Evolutionary conservation across 2,113 vertebrate species (phyloP).

Genomic region (Sarotherodon lohbergeri): DNA sequence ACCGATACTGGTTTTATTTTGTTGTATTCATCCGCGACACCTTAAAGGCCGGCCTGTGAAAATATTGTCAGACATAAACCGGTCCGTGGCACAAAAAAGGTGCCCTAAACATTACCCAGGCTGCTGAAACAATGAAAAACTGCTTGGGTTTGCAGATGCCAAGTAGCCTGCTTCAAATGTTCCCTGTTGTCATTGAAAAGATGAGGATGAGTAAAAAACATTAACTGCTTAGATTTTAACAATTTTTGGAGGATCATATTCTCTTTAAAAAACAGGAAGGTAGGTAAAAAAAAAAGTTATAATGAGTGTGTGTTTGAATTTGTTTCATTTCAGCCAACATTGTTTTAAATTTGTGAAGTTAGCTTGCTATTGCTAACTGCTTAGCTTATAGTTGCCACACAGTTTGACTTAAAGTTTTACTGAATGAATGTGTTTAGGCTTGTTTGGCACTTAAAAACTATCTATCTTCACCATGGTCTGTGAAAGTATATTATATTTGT

Average conservation of each 20-base stretch:
- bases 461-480: not conserved
- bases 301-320: not conserved
- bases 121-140: not conserved
- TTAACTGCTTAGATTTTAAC: not conserved
- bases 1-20: not conserved
- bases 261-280: not conserved
- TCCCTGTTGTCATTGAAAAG: fast-evolving
- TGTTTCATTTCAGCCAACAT: not conserved
- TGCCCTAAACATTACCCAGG: not conserved
- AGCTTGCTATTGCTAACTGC: not conserved
- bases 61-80: not conserved
- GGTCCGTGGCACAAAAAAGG: not conserved
- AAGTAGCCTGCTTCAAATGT: not conserved
- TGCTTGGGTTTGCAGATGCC: not conserved
- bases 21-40: not conserved
- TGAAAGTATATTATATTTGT: not conserved
- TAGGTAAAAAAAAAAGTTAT: not conserved
- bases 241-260: not conserved
- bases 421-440: not conserved
- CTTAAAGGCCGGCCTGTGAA: not conserved
- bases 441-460: not conserved
- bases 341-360: not conserved
- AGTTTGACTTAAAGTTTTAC: not conserved
- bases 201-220: not conserved
- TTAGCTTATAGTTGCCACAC: not conserved